Evolutionary conservation across 2,113 vertebrate genomes (phyloP).

Genomic region (Dipodomys merriami): DNA sequence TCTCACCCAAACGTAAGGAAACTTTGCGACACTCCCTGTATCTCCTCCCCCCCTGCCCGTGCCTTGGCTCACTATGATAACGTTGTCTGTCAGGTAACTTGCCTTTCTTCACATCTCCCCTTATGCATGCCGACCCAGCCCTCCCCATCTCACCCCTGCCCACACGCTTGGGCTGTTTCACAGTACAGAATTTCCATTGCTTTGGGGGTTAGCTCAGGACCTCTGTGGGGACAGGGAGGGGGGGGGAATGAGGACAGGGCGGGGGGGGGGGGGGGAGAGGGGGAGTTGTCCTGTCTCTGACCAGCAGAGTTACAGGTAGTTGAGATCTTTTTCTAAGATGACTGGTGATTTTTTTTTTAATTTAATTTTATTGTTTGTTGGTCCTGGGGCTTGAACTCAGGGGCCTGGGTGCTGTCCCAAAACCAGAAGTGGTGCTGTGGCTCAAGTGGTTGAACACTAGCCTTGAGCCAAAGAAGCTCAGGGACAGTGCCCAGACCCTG

Average conservation of each 20-base stretch:
- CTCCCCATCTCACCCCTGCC: too few relatives aligned
- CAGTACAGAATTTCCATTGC: not conserved
- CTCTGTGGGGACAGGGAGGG: too few relatives aligned
- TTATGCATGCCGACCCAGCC: conserved; percentile 78
- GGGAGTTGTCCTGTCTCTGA: not conserved
- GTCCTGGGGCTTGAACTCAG: too few relatives aligned
- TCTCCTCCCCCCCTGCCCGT: conserved; percentile 89
- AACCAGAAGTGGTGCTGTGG: not conserved
- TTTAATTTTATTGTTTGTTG: too few relatives aligned
- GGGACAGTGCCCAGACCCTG: too few relatives aligned
- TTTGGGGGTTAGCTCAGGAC: not conserved
- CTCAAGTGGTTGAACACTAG: too few relatives aligned
- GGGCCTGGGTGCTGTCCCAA: not conserved
- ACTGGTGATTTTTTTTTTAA: not conserved
- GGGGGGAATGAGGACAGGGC: too few relatives aligned
- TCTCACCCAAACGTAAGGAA: conserved; percentile 99
- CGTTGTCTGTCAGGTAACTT: conserved; percentile 91
- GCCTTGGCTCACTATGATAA: conserved; percentile 92
- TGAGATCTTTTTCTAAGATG: not conserved
- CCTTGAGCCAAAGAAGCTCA: too few relatives aligned
- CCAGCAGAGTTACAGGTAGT: not conserved
- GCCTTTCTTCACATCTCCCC: conserved; percentile 81
- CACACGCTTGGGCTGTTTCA: rapidly evolving
- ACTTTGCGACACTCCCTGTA: conserved; percentile 87
- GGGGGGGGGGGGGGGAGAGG: rapidly evolving